Conservation (phyloP, 1,140 invertebrate species). For the Bombus confusus region DNA sequence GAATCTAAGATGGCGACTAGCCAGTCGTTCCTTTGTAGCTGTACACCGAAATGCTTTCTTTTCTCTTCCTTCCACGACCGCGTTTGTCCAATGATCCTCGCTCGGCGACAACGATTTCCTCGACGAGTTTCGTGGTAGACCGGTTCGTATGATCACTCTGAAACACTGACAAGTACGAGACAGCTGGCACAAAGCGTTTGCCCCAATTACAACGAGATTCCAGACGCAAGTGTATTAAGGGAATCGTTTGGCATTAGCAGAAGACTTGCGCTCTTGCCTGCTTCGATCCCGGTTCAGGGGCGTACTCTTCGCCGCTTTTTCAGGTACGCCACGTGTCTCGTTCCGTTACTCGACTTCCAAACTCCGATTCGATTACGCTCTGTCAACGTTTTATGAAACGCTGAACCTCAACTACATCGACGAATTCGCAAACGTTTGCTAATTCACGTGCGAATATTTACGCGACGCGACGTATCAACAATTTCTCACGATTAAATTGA, state of each 20-base stretch:
- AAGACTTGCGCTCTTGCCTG: constrained; percentile 68
- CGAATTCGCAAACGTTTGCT: neutral
- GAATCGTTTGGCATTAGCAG: constrained; percentile 64
- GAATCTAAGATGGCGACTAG: constrained; percentile 59
- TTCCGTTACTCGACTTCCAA: neutral
- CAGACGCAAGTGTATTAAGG: constrained; percentile 62
- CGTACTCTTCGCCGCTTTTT: constrained; percentile 13
- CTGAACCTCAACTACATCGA: too few species aligned
- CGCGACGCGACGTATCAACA: too few species aligned
- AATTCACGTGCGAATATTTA: neutral
- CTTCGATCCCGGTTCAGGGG: constrained; percentile 44
- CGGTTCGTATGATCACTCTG: neutral
- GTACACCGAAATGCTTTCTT: constrained; percentile 7
- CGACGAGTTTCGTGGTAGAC: neutral
- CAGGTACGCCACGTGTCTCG: constrained; percentile 16
- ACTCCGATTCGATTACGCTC: constrained; percentile 6
- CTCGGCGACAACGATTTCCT: neutral
- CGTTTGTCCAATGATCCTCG: neutral
- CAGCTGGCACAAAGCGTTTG: constrained; percentile 24
- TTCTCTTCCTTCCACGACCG: neutral
- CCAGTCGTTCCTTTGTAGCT: constrained; percentile 29
- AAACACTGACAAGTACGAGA: constrained; percentile 25
- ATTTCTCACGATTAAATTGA: too few species aligned
- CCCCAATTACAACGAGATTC: constrained; percentile 49
- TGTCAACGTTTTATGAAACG: neutral